Base-by-base conservation (phyloP, 2,113 vertebrate species). In the Equus quagga region DNA sequence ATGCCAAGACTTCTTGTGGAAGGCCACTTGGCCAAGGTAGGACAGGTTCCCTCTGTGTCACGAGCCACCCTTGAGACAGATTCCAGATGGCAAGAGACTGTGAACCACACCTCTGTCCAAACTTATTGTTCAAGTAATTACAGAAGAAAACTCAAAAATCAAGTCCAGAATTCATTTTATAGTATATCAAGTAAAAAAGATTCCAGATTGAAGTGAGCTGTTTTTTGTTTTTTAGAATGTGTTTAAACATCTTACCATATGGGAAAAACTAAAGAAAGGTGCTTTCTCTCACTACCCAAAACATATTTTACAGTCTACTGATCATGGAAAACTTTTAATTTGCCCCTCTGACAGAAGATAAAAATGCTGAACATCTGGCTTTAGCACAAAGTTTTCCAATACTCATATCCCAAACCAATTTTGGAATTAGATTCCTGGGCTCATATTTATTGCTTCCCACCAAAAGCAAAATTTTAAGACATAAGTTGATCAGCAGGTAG, bases 371-470 rank as follows among this genome's bases (percentile, higher is more conserved):
- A 12, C 31, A 44, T n/a, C n/a, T 41, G 51, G 15, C 31, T 89
- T 93, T 76, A 89, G 23, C 28, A 33, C 0, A 12, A 49, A 65
- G 51, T 23, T 92, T 81, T 31, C n/a, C 46, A 89, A 69, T 51
- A 91, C 2, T 76, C 24, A 41, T 2, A 93, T 41, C 36, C 28
- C 9, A 78, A 96, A 92, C 12, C 58, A 87, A 44, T 19, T 65
- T 79, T 51, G 12, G n/a, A 84, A 81, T 65, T 24, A 56, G 31
- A 96, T 76, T 79, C 56, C 60, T 85, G 10, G 12, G 17, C 65
- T 93, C 41, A 8, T 60, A 58, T 80, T 82, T 97, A 75, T 15
- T 76, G 28, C 85, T 97, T 90, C 78, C 64, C 41, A 84, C 33
- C 36, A 80, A 94, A 36, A 83, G 49, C 28, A 96, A 94, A 91